phyloP scores from a whole-genome alignment of 2,113 vertebrate species.

The Grus americana region DNA sequence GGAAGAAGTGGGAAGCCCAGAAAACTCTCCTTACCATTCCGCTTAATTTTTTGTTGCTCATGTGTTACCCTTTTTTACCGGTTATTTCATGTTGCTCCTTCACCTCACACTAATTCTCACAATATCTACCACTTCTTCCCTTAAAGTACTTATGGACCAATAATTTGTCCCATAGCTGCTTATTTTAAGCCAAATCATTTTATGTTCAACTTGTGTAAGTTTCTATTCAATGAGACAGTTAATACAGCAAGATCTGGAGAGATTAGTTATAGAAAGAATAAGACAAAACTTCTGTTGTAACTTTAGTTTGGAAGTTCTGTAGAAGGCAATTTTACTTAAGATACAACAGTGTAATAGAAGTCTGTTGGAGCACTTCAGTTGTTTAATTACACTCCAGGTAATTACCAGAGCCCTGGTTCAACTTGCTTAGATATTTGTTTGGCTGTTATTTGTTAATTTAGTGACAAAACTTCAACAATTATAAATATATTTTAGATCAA shows the following conservation, averaged over 20 bases:
- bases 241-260: not conserved
- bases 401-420: not conserved
- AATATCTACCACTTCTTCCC: not conserved
- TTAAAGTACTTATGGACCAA: not conserved
- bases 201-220: not conserved
- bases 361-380: conserved; percentile 7
- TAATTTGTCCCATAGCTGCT: not conserved
- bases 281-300: conserved; percentile 36
- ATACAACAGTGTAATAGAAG: conserved; percentile 27
- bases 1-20: not conserved
- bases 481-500: not conserved
- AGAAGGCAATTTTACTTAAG: conserved; percentile 52
- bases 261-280: not conserved
- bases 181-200: not conserved
- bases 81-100: not conserved
- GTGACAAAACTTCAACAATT: not conserved
- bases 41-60: not conserved
- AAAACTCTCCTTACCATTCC: not conserved
- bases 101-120: not conserved
- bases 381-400: conserved; percentile 44
- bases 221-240: not conserved
- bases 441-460: not conserved
- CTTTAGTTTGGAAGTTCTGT: conserved; percentile 56
- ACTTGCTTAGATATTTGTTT: not conserved
- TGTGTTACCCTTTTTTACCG: not conserved